These are phyloP conservation scores for Phenganax stokvisi DNA, from an alignment of 92 coral and sea anemone genomes.

Conservation along the genomic window DNA sequence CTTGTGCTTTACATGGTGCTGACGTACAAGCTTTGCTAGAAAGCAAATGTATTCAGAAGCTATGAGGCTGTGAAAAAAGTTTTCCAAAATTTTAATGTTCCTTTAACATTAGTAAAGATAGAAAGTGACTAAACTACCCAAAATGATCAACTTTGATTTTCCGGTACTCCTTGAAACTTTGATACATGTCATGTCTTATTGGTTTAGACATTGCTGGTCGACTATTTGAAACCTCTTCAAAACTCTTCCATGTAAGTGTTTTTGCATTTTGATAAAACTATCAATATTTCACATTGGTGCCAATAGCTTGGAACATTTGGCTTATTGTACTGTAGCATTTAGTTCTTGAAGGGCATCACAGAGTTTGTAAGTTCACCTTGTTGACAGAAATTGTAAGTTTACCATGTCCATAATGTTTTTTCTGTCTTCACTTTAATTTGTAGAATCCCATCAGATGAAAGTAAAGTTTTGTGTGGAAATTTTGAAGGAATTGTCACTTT, in stretches of 20 bases:
- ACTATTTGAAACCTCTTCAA: conserved; percentile 83
- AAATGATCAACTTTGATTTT: too few species aligned
- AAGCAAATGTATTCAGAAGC: too few species aligned
- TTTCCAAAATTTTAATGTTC: too few species aligned
- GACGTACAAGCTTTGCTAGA: too few species aligned
- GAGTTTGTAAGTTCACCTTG: too few species aligned
- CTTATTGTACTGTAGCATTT: background rate
- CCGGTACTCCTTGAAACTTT: too few species aligned
- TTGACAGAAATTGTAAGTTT: too few species aligned
- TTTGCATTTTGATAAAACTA: background rate
- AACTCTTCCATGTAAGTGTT: conserved; percentile 76
- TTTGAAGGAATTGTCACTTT: conserved; percentile 87
- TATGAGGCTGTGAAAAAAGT: too few species aligned
- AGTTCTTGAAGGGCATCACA: background rate
- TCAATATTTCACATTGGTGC: background rate
- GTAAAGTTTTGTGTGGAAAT: conserved; percentile 90
- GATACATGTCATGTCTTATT: background rate
- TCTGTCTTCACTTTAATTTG: conserved; percentile 13
- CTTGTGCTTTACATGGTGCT: too few species aligned
- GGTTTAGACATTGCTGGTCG: conserved; percentile 72
- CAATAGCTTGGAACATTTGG: background rate
- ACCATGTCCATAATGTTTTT: background rate
- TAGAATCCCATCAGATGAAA: conserved; percentile 80
- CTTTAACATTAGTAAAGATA: too few species aligned
- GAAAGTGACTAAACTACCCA: too few species aligned